phyloP scores from a whole-genome alignment of 2,888 invertebrate genomes.

The Xylophagus ater region DNA sequence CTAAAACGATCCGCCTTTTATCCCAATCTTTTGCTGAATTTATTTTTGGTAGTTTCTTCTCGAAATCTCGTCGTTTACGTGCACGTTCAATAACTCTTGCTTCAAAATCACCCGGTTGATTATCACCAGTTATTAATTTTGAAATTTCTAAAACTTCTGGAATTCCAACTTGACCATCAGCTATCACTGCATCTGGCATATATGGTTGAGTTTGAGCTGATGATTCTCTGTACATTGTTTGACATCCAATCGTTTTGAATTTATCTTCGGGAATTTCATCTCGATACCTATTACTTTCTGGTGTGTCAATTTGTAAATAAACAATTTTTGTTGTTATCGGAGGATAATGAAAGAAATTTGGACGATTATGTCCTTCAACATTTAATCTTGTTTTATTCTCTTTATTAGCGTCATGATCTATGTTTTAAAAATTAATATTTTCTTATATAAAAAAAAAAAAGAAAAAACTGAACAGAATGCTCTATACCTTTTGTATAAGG shows the following conservation, averaged over 20 bases:
- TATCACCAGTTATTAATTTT: constrained; percentile 25
- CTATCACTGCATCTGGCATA: constrained; percentile 26
- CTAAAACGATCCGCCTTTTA: constrained; percentile 52
- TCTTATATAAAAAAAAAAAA: no score
- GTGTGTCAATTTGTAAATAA: background rate
- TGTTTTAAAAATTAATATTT: no score
- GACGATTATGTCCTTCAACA: constrained; percentile 25
- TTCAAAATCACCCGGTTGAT: constrained; percentile 33
- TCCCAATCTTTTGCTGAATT: constrained; percentile 46
- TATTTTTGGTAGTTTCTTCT: constrained; percentile 46
- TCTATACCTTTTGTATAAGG: constrained; percentile 14
- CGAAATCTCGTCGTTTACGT: constrained; percentile 54
- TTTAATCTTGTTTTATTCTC: no score
- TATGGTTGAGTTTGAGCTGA: constrained; percentile 35
- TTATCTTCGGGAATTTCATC: background rate
- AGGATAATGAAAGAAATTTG: constrained; percentile 23
- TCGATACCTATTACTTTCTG: constrained; percentile 3
- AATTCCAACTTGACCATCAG: constrained; percentile 21
- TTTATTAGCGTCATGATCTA: background rate
- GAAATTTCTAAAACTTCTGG: constrained; percentile 31
- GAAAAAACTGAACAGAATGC: no score
- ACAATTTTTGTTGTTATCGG: background rate
- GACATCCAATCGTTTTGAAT: constrained; percentile 13
- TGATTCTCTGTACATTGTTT: constrained; percentile 26
- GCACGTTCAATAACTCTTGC: constrained; percentile 54